These are phyloP conservation scores for Xestia ashworthii DNA, from an alignment of 2,888 invertebrate species.

Conservation along the genomic window DNA sequence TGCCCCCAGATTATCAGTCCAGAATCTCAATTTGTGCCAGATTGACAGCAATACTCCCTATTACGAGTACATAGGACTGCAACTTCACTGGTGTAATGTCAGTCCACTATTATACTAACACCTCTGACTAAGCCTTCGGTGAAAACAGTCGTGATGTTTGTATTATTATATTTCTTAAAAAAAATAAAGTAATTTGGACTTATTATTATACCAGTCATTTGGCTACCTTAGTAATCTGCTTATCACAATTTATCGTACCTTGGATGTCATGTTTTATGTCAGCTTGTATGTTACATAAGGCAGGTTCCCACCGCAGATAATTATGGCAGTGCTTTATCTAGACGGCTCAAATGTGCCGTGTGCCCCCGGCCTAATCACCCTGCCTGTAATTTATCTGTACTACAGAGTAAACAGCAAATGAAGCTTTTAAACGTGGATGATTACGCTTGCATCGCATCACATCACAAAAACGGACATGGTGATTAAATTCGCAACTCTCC, in stretches of 20 bases:
- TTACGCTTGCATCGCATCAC: not conserved
- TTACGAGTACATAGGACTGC: not conserved
- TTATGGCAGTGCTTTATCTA: constrained; percentile 57
- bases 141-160: not conserved
- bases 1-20: too few relatives aligned
- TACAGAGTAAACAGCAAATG: constrained; percentile 16
- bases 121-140: not conserved
- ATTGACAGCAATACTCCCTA: not conserved
- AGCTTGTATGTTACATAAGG: constrained; percentile 26
- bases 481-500: not conserved
- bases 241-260: constrained; percentile 28
- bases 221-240: not conserved
- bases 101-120: not conserved
- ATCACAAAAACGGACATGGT: not conserved
- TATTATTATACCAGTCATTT: not conserved
- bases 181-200: not conserved
- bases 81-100: not conserved
- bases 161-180: not conserved
- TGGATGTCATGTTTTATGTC: constrained; percentile 32
- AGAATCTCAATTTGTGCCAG: not conserved
- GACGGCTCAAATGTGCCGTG: constrained; percentile 57
- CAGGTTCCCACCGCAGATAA: constrained; percentile 47
- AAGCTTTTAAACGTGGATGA: constrained; percentile 8
- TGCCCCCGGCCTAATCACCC: constrained; percentile 49
- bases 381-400: constrained; percentile 52